Percentiles rank a stretch among this genome's conserved stretches.
Evolutionary conservation across 2,113 vertebrate species (phyloP).

Genomic region (Apeltes quadracus): DNA sequence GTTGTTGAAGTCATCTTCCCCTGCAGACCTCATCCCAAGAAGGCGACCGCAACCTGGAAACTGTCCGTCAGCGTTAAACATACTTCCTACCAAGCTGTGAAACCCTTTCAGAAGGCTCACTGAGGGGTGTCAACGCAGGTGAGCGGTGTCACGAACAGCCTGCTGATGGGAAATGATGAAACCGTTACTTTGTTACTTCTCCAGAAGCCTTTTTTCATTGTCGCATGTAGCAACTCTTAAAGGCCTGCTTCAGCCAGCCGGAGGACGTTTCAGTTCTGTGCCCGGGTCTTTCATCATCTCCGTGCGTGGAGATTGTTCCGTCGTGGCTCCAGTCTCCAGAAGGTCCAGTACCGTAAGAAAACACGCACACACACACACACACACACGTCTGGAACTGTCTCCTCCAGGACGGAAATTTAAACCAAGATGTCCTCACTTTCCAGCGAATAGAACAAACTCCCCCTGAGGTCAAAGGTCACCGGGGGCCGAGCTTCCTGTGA

Average conservation of each 20-base stretch:
- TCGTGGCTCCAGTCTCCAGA: constrained; percentile 13
- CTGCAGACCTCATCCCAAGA: not conserved
- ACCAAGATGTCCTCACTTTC: constrained; percentile 10
- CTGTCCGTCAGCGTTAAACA: not conserved
- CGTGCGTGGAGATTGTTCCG: not conserved
- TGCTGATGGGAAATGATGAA: constrained; percentile 16
- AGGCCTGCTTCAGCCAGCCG: not conserved
- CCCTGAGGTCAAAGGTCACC: constrained; percentile 36
- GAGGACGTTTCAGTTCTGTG: not conserved
- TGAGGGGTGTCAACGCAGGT: not conserved
- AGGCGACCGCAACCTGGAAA: not conserved
- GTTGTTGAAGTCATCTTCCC: not conserved
- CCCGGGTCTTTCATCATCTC: constrained; percentile 9
- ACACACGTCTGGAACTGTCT: not conserved
- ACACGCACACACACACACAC: no score
- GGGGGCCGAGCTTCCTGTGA: constrained; percentile 3
- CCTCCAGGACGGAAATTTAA: constrained; percentile 6
- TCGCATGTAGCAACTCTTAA: not conserved
- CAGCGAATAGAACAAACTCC: constrained; percentile 7
- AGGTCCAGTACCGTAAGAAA: constrained; percentile 19
- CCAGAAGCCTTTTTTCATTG: not conserved
- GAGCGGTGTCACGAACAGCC: not conserved
- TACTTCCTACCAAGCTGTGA: not conserved
- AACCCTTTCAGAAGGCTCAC: not conserved
- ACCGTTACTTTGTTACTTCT: constrained; percentile 9